Evolutionary conservation across 2,888 invertebrate species (phyloP).

Genomic region (Protophormia terraenovae): DNA sequence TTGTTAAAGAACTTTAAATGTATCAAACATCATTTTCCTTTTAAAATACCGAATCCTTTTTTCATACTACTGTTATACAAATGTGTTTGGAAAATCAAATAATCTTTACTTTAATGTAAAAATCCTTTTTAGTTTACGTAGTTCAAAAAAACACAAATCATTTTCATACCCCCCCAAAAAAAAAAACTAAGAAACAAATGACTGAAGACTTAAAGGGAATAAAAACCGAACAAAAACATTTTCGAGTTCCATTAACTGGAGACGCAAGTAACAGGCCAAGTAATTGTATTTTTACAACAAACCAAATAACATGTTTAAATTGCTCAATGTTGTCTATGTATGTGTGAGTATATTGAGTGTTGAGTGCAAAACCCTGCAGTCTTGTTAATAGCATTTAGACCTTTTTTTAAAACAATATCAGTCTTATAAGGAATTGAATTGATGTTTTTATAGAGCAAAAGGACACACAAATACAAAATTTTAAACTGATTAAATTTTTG

Average conservation of each 20-base stretch:
- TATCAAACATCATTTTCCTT: conserved; percentile 50
- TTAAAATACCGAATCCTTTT: neutral
- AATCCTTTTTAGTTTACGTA: conserved; percentile 26
- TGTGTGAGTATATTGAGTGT: neutral
- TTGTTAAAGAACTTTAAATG: conserved; percentile 1
- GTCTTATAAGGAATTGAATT: no score
- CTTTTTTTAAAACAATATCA: no score
- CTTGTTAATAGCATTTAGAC: no score
- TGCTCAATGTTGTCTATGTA: conserved; percentile 8
- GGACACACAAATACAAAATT: no score
- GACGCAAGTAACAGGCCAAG: conserved; percentile 53
- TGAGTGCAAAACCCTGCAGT: no score
- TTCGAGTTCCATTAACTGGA: conserved; percentile 59
- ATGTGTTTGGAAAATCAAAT: conserved; percentile 55
- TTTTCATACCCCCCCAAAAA: conserved; percentile 24
- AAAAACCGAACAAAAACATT: conserved; percentile 31
- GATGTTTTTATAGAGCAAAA: no score
- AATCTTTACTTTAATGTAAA: conserved; percentile 53
- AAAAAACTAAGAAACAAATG: conserved; percentile 16
- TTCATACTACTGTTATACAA: neutral
- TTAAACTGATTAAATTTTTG: no score
- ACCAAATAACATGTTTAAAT: conserved; percentile 54
- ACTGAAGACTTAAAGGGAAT: neutral
- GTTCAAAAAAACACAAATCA: conserved; percentile 31
- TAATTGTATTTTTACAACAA: conserved; percentile 61